Conservation (phyloP, 2,113 vertebrate genomes). For the Phrynocephalus versicolor region DNA sequence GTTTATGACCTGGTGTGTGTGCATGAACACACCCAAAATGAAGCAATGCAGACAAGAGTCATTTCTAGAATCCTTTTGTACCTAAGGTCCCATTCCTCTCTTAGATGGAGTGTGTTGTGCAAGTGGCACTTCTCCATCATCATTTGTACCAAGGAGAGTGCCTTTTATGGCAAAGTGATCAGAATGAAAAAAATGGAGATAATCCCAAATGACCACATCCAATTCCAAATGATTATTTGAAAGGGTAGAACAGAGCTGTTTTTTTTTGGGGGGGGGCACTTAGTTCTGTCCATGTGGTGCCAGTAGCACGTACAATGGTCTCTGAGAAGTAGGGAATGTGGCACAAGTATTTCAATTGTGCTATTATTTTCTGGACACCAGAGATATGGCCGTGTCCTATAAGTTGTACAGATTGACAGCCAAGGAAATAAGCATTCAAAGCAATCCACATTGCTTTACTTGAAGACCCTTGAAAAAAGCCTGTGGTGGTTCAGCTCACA, state of each 20-base stretch:
- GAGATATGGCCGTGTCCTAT: neutral
- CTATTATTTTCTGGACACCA: neutral
- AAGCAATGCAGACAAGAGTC: neutral
- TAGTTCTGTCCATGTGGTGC: neutral
- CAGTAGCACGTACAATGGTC: neutral
- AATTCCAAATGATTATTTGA: neutral
- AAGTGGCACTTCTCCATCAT: neutral
- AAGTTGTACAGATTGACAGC: neutral
- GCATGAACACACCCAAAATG: too few relatives aligned
- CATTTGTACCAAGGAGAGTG: too few relatives aligned
- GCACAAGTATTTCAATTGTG: neutral
- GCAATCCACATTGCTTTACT: neutral
- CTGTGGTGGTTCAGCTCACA: conserved; percentile 29
- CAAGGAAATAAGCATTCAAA: neutral
- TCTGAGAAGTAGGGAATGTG: neutral
- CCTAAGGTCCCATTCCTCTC: neutral
- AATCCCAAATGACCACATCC: neutral
- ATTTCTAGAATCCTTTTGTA: neutral
- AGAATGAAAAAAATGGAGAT: neutral
- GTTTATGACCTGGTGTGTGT: too few relatives aligned
- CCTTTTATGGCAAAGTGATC: neutral
- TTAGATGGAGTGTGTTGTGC: neutral
- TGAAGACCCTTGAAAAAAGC: conserved; percentile 43
- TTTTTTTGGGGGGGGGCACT: too few relatives aligned
- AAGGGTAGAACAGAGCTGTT: neutral